Percentiles rank a stretch among this genome's conserved stretches.
These are phyloP conservation scores for Blennius ocellaris DNA, from an alignment of 2,113 vertebrate species.

Conservation along the genomic window DNA sequence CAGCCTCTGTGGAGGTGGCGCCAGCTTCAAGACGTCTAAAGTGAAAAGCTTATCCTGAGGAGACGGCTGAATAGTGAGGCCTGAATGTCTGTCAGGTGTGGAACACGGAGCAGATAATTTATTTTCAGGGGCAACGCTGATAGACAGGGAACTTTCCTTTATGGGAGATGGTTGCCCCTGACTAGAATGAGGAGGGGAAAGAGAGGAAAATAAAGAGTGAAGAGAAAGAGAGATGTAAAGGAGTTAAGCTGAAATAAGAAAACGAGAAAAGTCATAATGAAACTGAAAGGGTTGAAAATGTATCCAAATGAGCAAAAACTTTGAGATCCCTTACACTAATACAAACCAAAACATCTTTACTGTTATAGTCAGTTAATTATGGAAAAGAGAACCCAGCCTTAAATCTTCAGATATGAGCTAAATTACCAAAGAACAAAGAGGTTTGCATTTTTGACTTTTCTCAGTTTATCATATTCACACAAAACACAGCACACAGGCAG, in stretches of 20 bases:
- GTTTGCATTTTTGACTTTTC: not conserved
- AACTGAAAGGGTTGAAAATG: too few relatives aligned
- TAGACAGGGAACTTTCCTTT: constrained; percentile 51
- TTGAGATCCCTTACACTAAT: too few relatives aligned
- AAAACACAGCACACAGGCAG: not conserved
- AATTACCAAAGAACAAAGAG: not conserved
- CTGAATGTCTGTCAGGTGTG: constrained; percentile 8
- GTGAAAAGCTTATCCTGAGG: constrained; percentile 39
- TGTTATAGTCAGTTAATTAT: too few relatives aligned
- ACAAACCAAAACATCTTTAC: too few relatives aligned
- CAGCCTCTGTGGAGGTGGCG: constrained; percentile 45
- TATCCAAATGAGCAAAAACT: too few relatives aligned
- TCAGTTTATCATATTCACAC: not conserved
- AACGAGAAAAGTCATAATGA: not conserved
- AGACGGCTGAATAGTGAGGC: constrained; percentile 21
- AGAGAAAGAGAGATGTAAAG: not conserved
- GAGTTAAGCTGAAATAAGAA: not conserved
- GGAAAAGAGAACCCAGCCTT: not conserved
- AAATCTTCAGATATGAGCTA: not conserved
- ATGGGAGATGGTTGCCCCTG: constrained; percentile 25
- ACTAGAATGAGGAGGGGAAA: constrained; percentile 55
- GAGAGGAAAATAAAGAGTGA: not conserved
- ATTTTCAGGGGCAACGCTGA: constrained; percentile 52
- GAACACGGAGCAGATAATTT: constrained; percentile 12
- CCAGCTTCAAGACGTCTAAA: constrained; percentile 47